Percentiles rank a stretch among this genome's conserved stretches.
phyloP scores from a whole-genome alignment of 2,888 invertebrate genomes.

The Drosophila incognita region DNA sequence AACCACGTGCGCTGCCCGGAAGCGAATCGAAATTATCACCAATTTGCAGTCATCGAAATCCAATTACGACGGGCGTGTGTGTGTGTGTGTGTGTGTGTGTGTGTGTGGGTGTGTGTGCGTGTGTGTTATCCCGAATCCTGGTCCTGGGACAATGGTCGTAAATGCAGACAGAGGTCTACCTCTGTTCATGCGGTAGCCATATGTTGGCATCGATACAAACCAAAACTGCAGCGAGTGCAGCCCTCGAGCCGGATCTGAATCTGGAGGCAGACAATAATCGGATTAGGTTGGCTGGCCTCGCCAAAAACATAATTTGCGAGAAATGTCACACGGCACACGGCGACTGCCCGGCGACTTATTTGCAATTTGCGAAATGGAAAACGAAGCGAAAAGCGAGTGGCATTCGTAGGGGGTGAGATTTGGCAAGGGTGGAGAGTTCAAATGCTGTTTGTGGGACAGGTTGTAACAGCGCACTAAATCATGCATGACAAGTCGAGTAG shows the following conservation, averaged over 20 bases:
- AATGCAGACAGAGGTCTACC: conserved; percentile 27
- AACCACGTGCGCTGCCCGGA: conserved; percentile 72
- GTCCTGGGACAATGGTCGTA: conserved; percentile 43
- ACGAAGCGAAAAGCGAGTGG: conserved; percentile 33
- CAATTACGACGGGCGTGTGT: conserved; percentile 76
- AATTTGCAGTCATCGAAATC: conserved; percentile 84
- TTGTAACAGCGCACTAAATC: conserved; percentile 65
- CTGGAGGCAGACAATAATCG: conserved; percentile 58
- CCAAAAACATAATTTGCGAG: conserved; percentile 78
- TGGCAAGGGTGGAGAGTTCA: conserved; percentile 6
- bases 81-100: conserved; percentile 18
- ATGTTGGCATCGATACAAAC: conserved; percentile 54
- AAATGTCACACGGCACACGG: conserved; percentile 75
- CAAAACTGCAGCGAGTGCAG: conserved; percentile 54
- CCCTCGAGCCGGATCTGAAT: conserved; percentile 15
- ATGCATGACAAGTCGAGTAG: conserved; percentile 80
- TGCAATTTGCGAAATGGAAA: conserved; percentile 76
- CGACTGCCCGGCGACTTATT: conserved; percentile 69
- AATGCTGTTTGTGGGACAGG: conserved; percentile 23
- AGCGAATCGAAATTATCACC: conserved; percentile 83
- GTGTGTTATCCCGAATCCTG: conserved; percentile 32
- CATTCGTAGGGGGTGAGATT: background rate
- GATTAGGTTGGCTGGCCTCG: conserved; percentile 66
- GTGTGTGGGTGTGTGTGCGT: conserved; percentile 29
- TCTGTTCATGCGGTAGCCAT: conserved; percentile 56